phyloP scores from a whole-genome alignment of 2,113 vertebrate species.

The Notiomystis cincta region DNA sequence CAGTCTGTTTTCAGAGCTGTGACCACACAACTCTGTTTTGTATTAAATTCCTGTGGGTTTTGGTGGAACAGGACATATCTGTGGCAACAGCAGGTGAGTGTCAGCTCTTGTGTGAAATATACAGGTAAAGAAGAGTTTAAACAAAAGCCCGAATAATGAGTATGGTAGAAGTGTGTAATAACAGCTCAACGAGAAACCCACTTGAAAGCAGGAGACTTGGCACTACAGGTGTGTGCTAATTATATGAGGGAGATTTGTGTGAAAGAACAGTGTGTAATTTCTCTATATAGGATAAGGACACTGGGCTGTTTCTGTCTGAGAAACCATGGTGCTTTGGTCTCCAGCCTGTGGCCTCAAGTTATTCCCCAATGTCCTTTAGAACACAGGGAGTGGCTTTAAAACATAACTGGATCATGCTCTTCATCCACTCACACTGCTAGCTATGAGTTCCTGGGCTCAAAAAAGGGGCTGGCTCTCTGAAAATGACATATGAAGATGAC shows the following conservation, averaged over 20 bases:
- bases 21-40: neutral
- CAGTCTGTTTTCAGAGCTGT: neutral
- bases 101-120: neutral
- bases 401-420: neutral
- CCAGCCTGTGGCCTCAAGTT: neutral
- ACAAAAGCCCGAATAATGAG: neutral
- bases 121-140: neutral
- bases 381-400: neutral
- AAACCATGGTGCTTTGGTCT: neutral
- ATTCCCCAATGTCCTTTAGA: neutral
- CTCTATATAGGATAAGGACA: neutral
- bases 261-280: neutral
- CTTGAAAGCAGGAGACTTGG: neutral
- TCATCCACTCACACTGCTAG: neutral
- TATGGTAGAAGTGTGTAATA: neutral
- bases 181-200: neutral
- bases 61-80: neutral
- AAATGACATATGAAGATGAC: rapidly evolving
- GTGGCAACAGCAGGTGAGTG: neutral
- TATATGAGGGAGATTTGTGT: neutral
- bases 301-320: neutral
- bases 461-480: neutral
- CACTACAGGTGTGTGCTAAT: neutral
- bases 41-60: neutral
- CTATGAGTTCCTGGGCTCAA: neutral